These are phyloP conservation scores for Melanotaenia maccullochi DNA, from an alignment of 2,797 vertebrate genomes.

Conservation along the genomic window DNA sequence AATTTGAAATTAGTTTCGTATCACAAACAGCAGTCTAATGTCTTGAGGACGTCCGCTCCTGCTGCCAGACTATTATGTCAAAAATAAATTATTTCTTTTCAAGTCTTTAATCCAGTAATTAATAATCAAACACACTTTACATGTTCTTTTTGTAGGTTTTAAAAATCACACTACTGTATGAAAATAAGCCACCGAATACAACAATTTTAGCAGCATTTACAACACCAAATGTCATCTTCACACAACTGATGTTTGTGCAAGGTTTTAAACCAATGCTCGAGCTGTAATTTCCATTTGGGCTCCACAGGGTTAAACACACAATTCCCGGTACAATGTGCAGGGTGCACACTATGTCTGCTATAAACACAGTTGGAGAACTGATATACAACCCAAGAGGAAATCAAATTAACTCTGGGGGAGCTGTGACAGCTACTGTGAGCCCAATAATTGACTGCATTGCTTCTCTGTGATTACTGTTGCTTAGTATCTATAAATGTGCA, in stretches of 20 bases:
- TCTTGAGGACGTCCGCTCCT: not conserved
- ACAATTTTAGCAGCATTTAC: slow-evolving; percentile 12
- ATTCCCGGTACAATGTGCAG: slow-evolving; percentile 16
- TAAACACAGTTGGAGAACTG: slow-evolving; percentile 32
- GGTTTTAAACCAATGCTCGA: slow-evolving; percentile 6
- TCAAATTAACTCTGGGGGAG: slow-evolving; percentile 54
- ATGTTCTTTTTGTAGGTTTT: not conserved
- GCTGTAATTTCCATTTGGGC: slow-evolving; percentile 20
- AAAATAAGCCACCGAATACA: not conserved
- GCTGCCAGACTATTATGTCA: too few species aligned
- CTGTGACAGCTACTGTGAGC: slow-evolving; percentile 18
- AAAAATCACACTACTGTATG: not conserved
- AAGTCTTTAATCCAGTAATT: not conserved
- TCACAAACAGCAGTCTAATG: not conserved
- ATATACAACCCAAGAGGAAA: slow-evolving; percentile 47
- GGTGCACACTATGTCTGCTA: slow-evolving; percentile 25
- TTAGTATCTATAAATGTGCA: slow-evolving; percentile 12
- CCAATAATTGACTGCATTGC: slow-evolving; percentile 42
- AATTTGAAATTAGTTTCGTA: not conserved
- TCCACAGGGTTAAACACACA: slow-evolving; percentile 29
- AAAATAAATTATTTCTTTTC: not conserved
- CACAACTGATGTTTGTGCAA: not conserved
- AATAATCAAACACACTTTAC: not conserved
- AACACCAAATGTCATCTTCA: not conserved
- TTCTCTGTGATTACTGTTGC: slow-evolving; percentile 43